Evolutionary conservation across 2,797 vertebrate species (phyloP), one percentile per base, ranked within the genome.

Genomic region (Paedocypris micromegethes): DNA sequence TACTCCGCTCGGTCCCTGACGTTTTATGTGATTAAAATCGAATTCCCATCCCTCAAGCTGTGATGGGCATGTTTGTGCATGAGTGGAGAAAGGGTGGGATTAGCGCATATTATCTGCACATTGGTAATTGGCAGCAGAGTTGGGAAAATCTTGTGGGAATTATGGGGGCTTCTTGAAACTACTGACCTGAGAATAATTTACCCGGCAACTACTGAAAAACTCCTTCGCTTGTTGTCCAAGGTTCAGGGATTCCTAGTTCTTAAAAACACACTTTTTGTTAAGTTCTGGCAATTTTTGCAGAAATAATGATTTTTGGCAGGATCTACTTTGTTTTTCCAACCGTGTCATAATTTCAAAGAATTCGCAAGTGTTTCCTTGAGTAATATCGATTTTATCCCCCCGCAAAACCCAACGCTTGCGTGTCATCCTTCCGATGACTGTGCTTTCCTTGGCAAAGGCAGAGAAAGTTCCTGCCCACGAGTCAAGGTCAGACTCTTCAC

Each of bases 131-230:
- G 53, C 37, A 23, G 23, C 23, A 2, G 37, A 67, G 64, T 60
- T 59, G 42, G 47, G 59, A 49, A 61, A 66, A 65, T 72, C 54
- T 50, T 66, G 5, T 4, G 50, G 56, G 64, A 58, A 49, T 71
- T 73, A 68, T 68, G 6, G 44, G 37, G 59, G 58, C 62, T 72
- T 47, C 59, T 74, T 75, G 68, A 62, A 69, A 58, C 5, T 58
- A 63, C 43, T 72, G 56, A 77, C 56, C 64, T 61, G 9, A 44
- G 38, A 71, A 58, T 52, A 72, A 59, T 63, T 67, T 54, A 62
- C 57, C 63, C 56, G 59, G 57, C 66, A 72, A 75, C 64, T 66
- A 64, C 58, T 53, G 54, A 44, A 49, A 56, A 38, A 51, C 44
- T 52, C 2, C 45, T 49, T 49, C 9, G 61, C n/a, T 50, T 58